phyloP scores from a whole-genome alignment of 2,888 invertebrate genomes.

The Phortica magna region DNA sequence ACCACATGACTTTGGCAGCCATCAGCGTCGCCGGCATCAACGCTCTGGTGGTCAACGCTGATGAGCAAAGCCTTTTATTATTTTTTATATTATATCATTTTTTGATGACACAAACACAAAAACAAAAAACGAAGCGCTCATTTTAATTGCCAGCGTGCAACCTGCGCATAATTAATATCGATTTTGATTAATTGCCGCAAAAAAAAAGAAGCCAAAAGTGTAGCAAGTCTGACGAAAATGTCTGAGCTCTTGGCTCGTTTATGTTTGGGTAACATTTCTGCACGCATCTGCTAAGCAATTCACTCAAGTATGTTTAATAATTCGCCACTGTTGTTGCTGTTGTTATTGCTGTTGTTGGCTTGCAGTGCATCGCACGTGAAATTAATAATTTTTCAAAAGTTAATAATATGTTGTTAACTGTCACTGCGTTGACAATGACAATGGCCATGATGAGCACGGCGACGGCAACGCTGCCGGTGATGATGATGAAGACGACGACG shows the following conservation, averaged over 20 bases:
- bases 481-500: constrained; percentile 18
- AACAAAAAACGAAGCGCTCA: constrained; percentile 34
- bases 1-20: constrained; percentile 36
- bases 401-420: constrained; percentile 64
- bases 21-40: background rate
- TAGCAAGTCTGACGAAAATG: background rate
- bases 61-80: constrained; percentile 30
- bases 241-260: background rate
- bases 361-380: background rate
- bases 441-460: constrained; percentile 43
- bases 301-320: constrained; percentile 54
- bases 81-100: constrained; percentile 31
- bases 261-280: constrained; percentile 50
- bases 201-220: constrained; percentile 22
- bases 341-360: too few species aligned
- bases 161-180: constrained; percentile 62
- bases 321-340: constrained; percentile 7
- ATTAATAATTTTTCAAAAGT: constrained; percentile 40
- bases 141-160: constrained; percentile 57
- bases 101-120: constrained; percentile 23
- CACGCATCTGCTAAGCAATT: constrained; percentile 35
- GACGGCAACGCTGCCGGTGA: constrained; percentile 5
- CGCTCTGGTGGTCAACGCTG: background rate
- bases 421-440: constrained; percentile 46
- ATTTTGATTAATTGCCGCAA: constrained; percentile 64